Base-by-base conservation (phyloP, 1,140 invertebrate genomes). In the Wiebesia pumilae region DNA sequence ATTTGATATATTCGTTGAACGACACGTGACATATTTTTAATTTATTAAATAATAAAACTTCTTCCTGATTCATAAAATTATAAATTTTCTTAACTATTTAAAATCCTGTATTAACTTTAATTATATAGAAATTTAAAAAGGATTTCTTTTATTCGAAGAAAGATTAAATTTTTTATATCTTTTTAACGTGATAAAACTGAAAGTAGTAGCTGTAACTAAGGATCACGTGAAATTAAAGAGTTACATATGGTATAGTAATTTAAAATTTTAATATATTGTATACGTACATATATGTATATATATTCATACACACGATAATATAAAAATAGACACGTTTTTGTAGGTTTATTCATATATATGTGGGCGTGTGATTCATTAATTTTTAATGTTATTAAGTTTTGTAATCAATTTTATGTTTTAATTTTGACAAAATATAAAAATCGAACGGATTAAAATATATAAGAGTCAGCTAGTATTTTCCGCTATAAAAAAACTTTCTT, bases 191-290 rank as follows among this genome's bases (percentile, higher is more conserved):
- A 33, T 71, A 71, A 38, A 71, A 24, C 14, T 16, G 9, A 75
- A 75, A 75, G 33, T 43, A 1, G 24, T 43, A 43, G 7, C 19
- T 21, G 38, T 75, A 43, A 75, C 21, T 75, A 75, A 75, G 24
- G 71, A 75, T 75, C 71, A 75, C 7, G 19, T 40, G 71, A 27
- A 75, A 43, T 43, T 75, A 24, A 75, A 43, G 71, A 75, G 14
- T 75, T 75, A 75, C 71, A 43, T 10, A 43, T 21, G 0, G 35
- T 73, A 73, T 12, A 75, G 24, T 75, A 78, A 78, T 78, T 54
- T 78, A 21, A 78, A 54, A 54, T 54, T 30, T 1, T 21, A 14
- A 54, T 35, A 47, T 77, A 47, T 77, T 30, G 9, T 77, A 30
- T n/a, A 47, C 6, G n/a, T 47, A 47, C 3, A 77, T 12, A 43